Percentiles rank a stretch among this genome's conserved stretches.
Conservation (phyloP, 2,888 invertebrate genomes). For the Macropis europaea region DNA sequence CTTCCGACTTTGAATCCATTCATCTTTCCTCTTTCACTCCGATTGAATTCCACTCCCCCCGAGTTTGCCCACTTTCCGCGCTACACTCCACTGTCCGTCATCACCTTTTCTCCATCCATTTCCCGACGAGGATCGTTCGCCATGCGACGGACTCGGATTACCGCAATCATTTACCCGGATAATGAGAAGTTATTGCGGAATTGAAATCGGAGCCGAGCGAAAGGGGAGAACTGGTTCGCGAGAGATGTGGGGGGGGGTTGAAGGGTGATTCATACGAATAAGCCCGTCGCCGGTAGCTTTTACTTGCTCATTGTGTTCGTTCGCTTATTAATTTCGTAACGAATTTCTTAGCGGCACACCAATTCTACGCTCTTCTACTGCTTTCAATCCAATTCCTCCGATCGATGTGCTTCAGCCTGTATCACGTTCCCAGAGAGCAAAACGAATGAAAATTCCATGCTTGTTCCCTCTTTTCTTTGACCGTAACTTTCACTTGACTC, state of each 20-base stretch:
- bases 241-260: not conserved
- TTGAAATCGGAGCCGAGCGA: slow-evolving; percentile 50
- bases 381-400: no score
- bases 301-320: no score
- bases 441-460: no score
- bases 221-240: slow-evolving; percentile 32
- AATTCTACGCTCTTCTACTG: no score
- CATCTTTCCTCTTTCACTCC: not conserved
- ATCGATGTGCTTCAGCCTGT: no score
- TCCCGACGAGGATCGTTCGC: slow-evolving; percentile 11
- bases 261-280: slow-evolving; percentile 3
- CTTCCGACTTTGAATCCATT: not conserved
- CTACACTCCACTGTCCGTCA: not conserved
- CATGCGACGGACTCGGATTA: slow-evolving; percentile 45
- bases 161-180: slow-evolving; percentile 47
- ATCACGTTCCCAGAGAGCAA: no score
- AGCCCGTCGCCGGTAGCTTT: slow-evolving; percentile 12
- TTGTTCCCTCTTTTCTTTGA: no score
- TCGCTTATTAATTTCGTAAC: no score
- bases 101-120: not conserved
- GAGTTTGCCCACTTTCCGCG: not conserved
- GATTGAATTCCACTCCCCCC: not conserved
- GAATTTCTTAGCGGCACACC: no score
- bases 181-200: slow-evolving; percentile 54
- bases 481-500: no score